Evolutionary conservation across 2,888 invertebrate genomes (phyloP), one percentile per base, ranked within the genome.

Genomic region (Entomobrya proxima): DNA sequence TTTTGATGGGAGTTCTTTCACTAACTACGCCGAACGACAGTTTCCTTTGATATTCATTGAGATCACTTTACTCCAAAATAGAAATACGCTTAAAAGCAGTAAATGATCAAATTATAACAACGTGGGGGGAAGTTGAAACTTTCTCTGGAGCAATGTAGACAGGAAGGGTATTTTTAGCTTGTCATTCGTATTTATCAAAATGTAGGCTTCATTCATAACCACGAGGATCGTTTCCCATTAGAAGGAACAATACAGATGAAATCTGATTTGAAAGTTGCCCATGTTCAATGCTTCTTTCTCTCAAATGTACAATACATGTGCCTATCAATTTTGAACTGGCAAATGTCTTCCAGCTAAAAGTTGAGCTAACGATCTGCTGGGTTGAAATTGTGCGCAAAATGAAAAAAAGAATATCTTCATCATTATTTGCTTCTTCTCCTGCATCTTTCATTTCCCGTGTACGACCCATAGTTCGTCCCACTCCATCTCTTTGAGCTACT

Each of bases 1-100:
- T 74, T 74, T 74, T 52, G 74, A 74, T 52, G 74, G 35, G 52
- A 74, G 35, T 74, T 74, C 52, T 50, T 74, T 74, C 74, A 21
- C 74, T 74, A 50, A 74, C 52, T 74, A 9, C 24, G 6, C n/a
- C n/a, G n/a, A n/a, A n/a, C n/a, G n/a, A n/a, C 4, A 21, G 18
- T 13, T 52, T 52, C 18, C 52, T 50, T 74, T 21, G 15, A 35
- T 74, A 74, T 74, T 74, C 74, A 50, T 74, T 74, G 35, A 15
- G 52, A 30, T 35, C 27, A 52, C 21, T 69, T 69, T 74, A 35
- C 35, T 50, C 18, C 13, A 52, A 52, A 52, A 52, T 50, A 13
- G 72, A 47, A 21, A 47, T 15, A 32, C 27, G 11, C 15, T 50
- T 50, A 11, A 40, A 40, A 40, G n/a, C 5, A 32, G 74, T 35